Evolutionary conservation across 1,140 invertebrate species (phyloP), one percentile per base, ranked within the genome.

Genomic region (Dreissena rostriformis): DNA sequence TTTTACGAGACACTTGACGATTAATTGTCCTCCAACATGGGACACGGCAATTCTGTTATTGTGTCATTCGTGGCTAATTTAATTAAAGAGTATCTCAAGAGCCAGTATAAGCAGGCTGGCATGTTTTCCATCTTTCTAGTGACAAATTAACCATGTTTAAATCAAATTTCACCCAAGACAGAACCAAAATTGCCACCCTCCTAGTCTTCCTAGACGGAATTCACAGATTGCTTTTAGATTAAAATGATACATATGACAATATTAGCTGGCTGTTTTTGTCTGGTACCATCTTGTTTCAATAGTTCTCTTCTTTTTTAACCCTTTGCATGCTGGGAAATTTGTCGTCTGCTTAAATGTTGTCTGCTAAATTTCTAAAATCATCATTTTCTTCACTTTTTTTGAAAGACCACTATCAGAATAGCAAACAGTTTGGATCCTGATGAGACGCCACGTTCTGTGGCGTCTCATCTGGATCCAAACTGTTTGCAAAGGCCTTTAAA

Each of bases 41-140:
- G 80, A 82, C 80, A 82, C 53, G 53, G 61, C 80, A 82, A 82
- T 82, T 82, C 70, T 61, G 51, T 82, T 75, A 82, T 82, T 75
- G 72, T 82, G 80, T 82, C 80, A 75, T 73, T 74, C 39, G 49
- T 53, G 61, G 29, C 63, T 51, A 73, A 82, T 82, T 82, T 68
- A 82, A 82, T 81, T 75, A 73, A 49, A 14, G 70, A 22, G 61
- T 68, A 75, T 28, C 61, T 68, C 19, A 65, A 82, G 80, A 63
- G 67, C 53, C 71, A 39, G 57, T 22, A 74, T 79, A 82, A 82
- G 79, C 68, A 74, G 80, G 75, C 67, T 72, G 17, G 17, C 63
- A 53, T 75, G 68, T 82, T 74, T 75, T 75, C 80, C 66, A 72
- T 82, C 80, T 67, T 66, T 74, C 70, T 82, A 52, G 57, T 82